Evolutionary conservation across 2,797 vertebrate species (phyloP).

Genomic region (Rhyacichthys aspro): DNA sequence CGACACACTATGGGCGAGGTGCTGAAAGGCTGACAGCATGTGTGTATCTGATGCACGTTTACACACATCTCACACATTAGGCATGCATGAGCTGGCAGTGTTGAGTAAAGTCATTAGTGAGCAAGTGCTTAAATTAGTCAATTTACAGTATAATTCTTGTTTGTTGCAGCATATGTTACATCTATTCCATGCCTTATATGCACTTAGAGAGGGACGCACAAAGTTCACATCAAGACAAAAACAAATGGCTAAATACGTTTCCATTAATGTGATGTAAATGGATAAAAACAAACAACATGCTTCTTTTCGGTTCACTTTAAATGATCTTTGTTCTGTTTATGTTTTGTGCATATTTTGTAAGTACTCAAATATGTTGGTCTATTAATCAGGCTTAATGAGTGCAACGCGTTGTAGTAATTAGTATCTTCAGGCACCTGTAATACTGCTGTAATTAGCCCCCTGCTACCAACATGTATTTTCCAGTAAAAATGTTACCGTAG

Average conservation of each 20-base stretch:
- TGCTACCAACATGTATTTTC: conserved; percentile 36
- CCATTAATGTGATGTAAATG: neutral
- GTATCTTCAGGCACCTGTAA: conserved; percentile 41
- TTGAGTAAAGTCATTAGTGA: conserved; percentile 30
- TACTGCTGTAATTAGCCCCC: conserved; percentile 29
- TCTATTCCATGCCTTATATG: neutral
- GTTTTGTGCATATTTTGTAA: conserved; percentile 10
- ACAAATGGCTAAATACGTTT: neutral
- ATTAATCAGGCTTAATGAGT: conserved; percentile 32
- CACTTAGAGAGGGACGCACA: too few relatives aligned
- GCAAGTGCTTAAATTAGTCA: conserved; percentile 20
- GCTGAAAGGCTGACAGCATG: conserved; percentile 23
- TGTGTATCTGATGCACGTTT: conserved; percentile 37
- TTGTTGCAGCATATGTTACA: conserved; percentile 10
- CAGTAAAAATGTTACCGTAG: conserved; percentile 15
- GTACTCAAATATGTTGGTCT: conserved; percentile 21
- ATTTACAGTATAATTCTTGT: conserved; percentile 32
- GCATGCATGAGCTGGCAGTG: conserved; percentile 23
- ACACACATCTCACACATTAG: conserved; percentile 40
- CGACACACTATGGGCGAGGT: conserved; percentile 24
- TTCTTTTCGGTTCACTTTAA: conserved; percentile 1
- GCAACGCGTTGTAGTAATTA: conserved; percentile 28
- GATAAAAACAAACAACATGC: neutral
- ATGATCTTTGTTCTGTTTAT: conserved; percentile 2
- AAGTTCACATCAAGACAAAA: neutral